phyloP scores from a whole-genome alignment of 2,113 vertebrate species.

The Uria aalge region DNA sequence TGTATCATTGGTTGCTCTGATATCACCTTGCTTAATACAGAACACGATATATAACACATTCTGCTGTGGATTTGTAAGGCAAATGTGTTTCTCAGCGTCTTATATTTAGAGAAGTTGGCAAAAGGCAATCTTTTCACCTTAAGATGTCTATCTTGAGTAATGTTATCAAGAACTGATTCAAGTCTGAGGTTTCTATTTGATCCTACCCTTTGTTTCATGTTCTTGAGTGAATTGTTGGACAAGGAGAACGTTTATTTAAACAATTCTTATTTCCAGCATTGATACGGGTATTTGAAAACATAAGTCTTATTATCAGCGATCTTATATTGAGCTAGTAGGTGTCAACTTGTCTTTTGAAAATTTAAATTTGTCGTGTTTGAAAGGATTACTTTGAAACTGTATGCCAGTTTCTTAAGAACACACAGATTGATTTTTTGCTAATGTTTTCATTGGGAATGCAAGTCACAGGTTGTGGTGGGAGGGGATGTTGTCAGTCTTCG shows the following conservation, averaged over 20 bases:
- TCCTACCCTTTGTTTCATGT: neutral
- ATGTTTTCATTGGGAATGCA: neutral
- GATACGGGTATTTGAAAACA: neutral
- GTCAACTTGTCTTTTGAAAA: neutral
- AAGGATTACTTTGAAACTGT: neutral
- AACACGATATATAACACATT: neutral
- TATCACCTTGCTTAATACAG: neutral
- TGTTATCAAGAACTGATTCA: neutral
- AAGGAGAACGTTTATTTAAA: neutral
- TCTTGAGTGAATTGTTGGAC: neutral
- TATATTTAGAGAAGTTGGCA: neutral
- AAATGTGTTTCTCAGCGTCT: neutral
- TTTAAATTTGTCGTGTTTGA: neutral
- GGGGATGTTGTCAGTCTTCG: neutral
- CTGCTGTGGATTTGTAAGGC: neutral
- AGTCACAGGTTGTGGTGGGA: constrained; percentile 3
- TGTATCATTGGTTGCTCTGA: neutral
- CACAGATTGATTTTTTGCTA: neutral
- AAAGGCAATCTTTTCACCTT: neutral
- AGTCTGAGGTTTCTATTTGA: neutral
- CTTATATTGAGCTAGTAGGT: neutral
- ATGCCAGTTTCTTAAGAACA: neutral
- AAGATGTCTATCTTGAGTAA: neutral
- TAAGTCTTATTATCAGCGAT: neutral
- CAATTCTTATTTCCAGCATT: neutral